Evolutionary conservation across 2,113 vertebrate species (phyloP).

Genomic region (Nothocercus nigrocapillus): DNA sequence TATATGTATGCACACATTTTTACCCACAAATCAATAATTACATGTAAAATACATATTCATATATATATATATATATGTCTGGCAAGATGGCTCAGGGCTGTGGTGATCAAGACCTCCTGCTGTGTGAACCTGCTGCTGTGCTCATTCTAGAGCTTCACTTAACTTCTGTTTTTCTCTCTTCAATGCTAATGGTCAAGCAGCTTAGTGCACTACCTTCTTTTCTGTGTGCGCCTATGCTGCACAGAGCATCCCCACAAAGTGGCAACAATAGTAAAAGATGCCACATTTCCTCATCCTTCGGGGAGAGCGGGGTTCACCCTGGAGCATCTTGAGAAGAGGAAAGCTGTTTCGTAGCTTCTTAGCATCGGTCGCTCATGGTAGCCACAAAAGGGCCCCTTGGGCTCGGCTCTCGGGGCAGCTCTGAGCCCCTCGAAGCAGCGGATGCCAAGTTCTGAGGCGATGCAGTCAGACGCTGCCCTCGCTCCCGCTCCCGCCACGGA

Average conservation of each 20-base stretch:
- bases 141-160: not conserved
- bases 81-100: not conserved
- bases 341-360: not conserved
- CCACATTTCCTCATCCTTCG: accelerated
- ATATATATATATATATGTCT: too few relatives aligned
- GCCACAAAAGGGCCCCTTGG: not conserved
- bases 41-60: not conserved
- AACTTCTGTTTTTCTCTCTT: not conserved
- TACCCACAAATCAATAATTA: not conserved
- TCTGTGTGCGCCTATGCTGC: not conserved
- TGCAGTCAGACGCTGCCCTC: not conserved
- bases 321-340: not conserved
- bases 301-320: not conserved
- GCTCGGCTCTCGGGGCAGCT: not conserved
- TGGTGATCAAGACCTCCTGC: not conserved
- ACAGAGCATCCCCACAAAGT: not conserved
- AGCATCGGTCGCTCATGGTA: not conserved
- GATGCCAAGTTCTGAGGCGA: not conserved
- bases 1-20: not conserved
- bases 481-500: accelerated
- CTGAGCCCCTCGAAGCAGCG: not conserved
- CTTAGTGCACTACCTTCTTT: not conserved
- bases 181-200: not conserved
- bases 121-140: not conserved
- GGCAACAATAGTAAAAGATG: not conserved